These are phyloP conservation scores for Trichechus manatus DNA, from an alignment of 2,113 vertebrate species.

Conservation along the genomic window DNA sequence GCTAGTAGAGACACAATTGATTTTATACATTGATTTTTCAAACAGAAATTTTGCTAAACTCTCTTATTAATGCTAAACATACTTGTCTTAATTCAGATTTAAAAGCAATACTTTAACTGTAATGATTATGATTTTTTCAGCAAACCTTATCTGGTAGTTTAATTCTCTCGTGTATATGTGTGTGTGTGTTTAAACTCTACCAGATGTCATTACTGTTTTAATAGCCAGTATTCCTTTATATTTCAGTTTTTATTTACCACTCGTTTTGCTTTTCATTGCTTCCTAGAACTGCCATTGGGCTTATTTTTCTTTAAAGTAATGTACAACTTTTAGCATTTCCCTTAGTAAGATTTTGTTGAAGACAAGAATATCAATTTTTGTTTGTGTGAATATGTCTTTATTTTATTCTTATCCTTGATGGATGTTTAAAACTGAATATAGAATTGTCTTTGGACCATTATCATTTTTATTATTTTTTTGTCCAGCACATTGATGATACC, in stretches of 20 bases:
- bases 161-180: not conserved
- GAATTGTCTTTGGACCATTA: not conserved
- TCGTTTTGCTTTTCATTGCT: not conserved
- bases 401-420: not conserved
- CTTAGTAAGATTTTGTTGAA: not conserved
- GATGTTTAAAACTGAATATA: not conserved
- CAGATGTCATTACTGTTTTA: not conserved
- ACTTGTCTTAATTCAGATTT: not conserved
- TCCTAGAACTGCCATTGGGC: not conserved
- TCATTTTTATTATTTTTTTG: not conserved
- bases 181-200: not conserved
- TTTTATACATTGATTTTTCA: not conserved
- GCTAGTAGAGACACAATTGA: not conserved
- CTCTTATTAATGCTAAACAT: not conserved
- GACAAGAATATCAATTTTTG: not conserved
- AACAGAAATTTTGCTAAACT: not conserved
- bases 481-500: not conserved
- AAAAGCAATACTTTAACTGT: not conserved
- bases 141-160: not conserved
- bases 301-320: not conserved
- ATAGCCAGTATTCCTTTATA: not conserved
- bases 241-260: not conserved
- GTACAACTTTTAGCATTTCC: not conserved
- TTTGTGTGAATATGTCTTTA: conserved; percentile 11
- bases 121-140: not conserved